Conservation (phyloP, 2,797 vertebrate genomes). For the Coregonus ussuriensis region DNA sequence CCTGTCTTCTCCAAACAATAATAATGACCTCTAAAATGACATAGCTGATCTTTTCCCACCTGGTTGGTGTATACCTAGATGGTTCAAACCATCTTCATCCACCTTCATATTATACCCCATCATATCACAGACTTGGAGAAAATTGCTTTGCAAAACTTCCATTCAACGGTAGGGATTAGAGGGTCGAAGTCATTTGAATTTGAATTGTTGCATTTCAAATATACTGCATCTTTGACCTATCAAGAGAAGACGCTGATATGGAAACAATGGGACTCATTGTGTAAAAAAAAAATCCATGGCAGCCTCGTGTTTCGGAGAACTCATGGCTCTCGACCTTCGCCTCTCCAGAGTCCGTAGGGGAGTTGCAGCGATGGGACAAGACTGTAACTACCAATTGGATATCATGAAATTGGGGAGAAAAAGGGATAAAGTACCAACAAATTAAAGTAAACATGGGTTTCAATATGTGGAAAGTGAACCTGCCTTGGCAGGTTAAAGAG, state of each 20-base stretch:
- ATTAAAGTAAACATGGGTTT: too few relatives aligned
- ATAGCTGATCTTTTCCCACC: background rate
- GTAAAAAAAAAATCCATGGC: background rate
- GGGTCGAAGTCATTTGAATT: background rate
- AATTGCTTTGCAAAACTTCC: background rate
- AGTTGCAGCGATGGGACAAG: too few relatives aligned
- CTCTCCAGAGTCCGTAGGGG: too few relatives aligned
- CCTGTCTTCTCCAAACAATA: background rate
- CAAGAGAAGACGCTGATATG: background rate
- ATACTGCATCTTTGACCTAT: background rate
- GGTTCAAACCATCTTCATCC: constrained; percentile 3
- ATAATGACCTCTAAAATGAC: constrained; percentile 8
- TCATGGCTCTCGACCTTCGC: too few relatives aligned
- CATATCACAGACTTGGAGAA: background rate
- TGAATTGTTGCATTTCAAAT: background rate
- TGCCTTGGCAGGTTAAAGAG: too few relatives aligned
- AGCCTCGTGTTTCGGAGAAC: too few relatives aligned
- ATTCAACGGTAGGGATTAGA: background rate
- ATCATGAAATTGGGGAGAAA: too few relatives aligned
- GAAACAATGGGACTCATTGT: background rate
- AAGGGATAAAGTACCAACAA: too few relatives aligned
- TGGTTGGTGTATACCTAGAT: background rate
- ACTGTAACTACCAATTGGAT: too few relatives aligned
- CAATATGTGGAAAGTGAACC: background rate
- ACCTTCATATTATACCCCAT: background rate